These are phyloP conservation scores for Origma solitaria DNA, from an alignment of 2,113 vertebrate species.

Conservation along the genomic window DNA sequence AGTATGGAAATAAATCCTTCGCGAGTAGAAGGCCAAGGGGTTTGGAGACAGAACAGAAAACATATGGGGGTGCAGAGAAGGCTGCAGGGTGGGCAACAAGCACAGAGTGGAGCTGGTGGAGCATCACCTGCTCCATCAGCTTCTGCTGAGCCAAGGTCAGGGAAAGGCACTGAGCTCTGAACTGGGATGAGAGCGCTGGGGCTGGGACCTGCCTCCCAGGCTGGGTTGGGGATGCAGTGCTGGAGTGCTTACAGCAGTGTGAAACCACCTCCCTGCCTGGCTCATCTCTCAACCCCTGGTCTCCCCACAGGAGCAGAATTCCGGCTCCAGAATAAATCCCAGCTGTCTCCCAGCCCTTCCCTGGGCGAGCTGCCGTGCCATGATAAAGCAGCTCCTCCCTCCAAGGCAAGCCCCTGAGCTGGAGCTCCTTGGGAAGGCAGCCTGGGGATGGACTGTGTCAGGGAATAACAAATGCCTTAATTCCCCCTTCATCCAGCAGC, in stretches of 20 bases:
- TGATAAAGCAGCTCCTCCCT: not conserved
- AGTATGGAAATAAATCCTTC: not conserved
- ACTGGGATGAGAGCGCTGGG: not conserved
- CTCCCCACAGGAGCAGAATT: not conserved
- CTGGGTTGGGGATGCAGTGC: not conserved
- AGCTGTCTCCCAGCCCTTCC: not conserved
- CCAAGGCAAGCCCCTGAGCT: not conserved
- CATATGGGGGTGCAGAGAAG: fast-evolving
- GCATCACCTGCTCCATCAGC: fast-evolving
- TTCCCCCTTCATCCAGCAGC: not conserved
- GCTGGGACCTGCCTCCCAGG: not conserved
- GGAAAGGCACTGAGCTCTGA: not conserved
- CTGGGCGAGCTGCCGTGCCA: not conserved
- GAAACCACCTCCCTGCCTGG: not conserved
- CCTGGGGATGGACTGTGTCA: not conserved
- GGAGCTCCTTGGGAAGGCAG: not conserved
- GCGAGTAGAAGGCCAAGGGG: not conserved
- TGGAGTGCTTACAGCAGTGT: not conserved
- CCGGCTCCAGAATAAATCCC: fast-evolving
- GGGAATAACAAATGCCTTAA: not conserved
- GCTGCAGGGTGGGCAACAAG: not conserved
- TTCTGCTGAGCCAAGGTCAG: not conserved
- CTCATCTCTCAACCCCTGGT: not conserved
- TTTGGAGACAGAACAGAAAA: not conserved
- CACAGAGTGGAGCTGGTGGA: not conserved